phyloP scores from a whole-genome alignment of 1,140 invertebrate species.

The Oscheius sp. region DNA sequence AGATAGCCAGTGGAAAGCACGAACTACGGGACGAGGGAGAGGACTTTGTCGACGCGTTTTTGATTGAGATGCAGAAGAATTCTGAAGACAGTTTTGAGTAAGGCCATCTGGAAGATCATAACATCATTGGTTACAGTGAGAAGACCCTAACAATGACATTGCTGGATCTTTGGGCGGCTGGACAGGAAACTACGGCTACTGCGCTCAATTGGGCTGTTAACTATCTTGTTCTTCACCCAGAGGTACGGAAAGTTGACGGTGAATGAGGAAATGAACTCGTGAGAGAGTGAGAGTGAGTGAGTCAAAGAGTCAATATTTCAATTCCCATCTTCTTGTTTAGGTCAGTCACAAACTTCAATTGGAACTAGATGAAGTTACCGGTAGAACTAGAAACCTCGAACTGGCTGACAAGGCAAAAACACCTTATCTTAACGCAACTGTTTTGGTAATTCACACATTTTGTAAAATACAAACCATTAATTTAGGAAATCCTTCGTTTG shows the following conservation, averaged over 20 bases:
- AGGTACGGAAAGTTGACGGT: background rate
- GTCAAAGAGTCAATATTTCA: background rate
- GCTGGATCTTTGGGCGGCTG: slow-evolving; percentile 24
- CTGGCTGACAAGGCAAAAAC: background rate
- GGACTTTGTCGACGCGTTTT: slow-evolving; percentile 66
- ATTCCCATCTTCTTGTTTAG: background rate
- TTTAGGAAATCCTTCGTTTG: slow-evolving; percentile 25
- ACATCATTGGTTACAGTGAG: slow-evolving; percentile 5
- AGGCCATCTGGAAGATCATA: no score
- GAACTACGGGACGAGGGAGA: slow-evolving; percentile 55
- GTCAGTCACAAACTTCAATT: background rate
- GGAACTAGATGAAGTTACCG: slow-evolving; percentile 5
- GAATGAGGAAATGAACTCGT: background rate
- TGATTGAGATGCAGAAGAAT: slow-evolving; percentile 62
- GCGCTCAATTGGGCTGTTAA: background rate
- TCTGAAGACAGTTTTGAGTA: background rate
- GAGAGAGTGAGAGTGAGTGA: background rate
- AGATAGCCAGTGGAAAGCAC: slow-evolving; percentile 2
- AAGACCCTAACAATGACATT: background rate
- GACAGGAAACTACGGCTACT: slow-evolving; percentile 23
- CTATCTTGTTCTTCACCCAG: slow-evolving; percentile 1
- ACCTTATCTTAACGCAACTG: background rate
- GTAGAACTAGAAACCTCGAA: background rate
- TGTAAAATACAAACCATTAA: background rate
- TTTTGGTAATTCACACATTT: slow-evolving; percentile 9